Evolutionary conservation across 2,888 invertebrate species (phyloP).

Genomic region (Beris chalybata): DNA sequence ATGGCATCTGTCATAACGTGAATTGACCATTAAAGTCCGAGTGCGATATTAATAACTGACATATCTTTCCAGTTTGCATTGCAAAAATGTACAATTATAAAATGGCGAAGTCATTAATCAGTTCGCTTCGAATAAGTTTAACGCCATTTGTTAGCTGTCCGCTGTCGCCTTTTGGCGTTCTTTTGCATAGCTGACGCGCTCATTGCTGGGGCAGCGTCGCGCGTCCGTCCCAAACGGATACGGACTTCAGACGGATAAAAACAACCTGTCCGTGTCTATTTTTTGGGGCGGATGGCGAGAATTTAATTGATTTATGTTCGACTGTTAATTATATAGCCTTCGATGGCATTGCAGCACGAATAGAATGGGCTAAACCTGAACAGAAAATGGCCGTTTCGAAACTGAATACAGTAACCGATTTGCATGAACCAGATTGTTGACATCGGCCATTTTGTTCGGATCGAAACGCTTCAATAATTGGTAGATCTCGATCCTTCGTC

Average conservation of each 20-base stretch:
- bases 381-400: conserved; percentile 2
- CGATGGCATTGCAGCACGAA: neutral
- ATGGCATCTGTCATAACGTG: conserved; percentile 48
- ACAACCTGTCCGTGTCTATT: conserved; percentile 10
- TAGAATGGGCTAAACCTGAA: neutral
- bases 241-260: too few relatives aligned
- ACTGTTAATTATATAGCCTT: conserved; percentile 35
- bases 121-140: conserved; percentile 34
- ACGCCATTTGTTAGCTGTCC: conserved; percentile 35
- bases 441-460: conserved; percentile 23
- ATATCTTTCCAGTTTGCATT: conserved; percentile 42
- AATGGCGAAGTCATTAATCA: conserved; percentile 39
- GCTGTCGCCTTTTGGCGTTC: conserved; percentile 33
- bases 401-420: neutral
- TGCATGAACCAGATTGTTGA: neutral
- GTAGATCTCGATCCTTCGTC: conserved; percentile 11
- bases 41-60: conserved; percentile 58
- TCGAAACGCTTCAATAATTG: conserved; percentile 7
- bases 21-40: conserved; percentile 57
- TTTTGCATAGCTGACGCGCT: conserved; percentile 22
- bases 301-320: conserved; percentile 37
- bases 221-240: neutral
- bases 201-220: neutral
- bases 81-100: conserved; percentile 36
- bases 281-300: conserved; percentile 38